Evolutionary conservation across 2,797 vertebrate genomes (phyloP), one percentile per base, ranked within the genome.

Genomic region (Enteromius paludinosus): DNA sequence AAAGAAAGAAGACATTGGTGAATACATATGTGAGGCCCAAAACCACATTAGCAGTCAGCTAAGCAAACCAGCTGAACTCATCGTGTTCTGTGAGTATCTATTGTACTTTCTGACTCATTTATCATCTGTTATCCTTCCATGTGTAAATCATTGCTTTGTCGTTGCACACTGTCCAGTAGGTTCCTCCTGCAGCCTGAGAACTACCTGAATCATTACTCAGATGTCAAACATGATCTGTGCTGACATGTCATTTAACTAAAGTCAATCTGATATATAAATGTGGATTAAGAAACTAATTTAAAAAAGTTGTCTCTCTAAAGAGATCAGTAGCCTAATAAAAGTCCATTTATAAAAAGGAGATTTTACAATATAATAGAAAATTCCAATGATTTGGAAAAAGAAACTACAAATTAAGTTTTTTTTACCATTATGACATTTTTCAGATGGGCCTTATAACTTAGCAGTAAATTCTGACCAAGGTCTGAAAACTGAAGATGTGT

Each of bases 401-500:
- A n/a, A 69, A 61, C 14, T 0, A 18, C 17, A 23, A 71, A 23
- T 38, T 11, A n/a, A 12, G 28, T 30, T 72, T 10, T 41, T 35
- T 5, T 25, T 30, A 11, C 35, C 25, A 43, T 78, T 69, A 33
- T 43, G 7, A 4, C 7, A 64, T n/a, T 81, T 66, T 30, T 49
- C 91, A 99, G 98, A 99, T 92, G 98, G 98, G 25, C 98, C 98
- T 71, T 99, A 99, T 49, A 97, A 97, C 89, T 94, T 99, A 90
- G 93, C 90, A 86, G 97, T 99, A 87, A 97, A 94, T 91, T 97
- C 96, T 18, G 95, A 92, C 80, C 96, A 97, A 91, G 96, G 96
- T 73, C 91, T 96, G 81, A 95, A 94, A 75, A 94, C 95, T 9
- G 96, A 96, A 2, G 93, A 94, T 10, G 97, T 99, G 79, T 99